Evolutionary conservation across 2,113 vertebrate species (phyloP).

Genomic region (Nestor notabilis): DNA sequence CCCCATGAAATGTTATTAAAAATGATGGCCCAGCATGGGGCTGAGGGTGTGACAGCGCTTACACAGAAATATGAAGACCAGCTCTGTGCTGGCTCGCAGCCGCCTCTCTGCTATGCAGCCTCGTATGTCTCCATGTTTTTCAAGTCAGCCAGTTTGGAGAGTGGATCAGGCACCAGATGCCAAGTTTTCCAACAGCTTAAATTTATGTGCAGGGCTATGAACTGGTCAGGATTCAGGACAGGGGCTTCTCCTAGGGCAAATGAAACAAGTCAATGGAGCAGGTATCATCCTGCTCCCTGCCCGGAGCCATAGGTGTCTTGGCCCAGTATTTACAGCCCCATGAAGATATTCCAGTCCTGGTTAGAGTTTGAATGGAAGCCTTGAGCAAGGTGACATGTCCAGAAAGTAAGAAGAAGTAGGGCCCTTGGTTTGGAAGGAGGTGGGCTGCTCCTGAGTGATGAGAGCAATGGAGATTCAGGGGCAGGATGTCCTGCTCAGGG

Average conservation of each 20-base stretch:
- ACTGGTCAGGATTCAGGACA: background rate
- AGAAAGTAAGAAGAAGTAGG: background rate
- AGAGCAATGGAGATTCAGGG: background rate
- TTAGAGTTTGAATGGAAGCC: background rate
- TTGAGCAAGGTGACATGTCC: background rate
- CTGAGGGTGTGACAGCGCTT: background rate
- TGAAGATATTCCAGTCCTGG: background rate
- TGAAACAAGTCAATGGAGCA: background rate
- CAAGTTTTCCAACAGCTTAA: background rate
- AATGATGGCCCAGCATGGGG: fast-evolving
- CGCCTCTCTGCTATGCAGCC: background rate
- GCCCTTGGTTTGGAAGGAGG: background rate
- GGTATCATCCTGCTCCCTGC: background rate
- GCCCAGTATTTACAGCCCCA: background rate
- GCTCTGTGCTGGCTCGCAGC: background rate
- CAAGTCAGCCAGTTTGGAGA: background rate
- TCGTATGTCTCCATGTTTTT: fast-evolving
- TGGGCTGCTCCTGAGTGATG: background rate
- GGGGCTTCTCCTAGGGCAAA: background rate
- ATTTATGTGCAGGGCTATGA: background rate
- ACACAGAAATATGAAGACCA: background rate
- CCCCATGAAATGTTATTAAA: background rate
- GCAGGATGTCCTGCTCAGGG: background rate
- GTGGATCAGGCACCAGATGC: background rate
- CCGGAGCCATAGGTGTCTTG: fast-evolving